Evolutionary conservation across 2,888 invertebrate genomes (phyloP).

Genomic region (Lasioglossum villosulum): DNA sequence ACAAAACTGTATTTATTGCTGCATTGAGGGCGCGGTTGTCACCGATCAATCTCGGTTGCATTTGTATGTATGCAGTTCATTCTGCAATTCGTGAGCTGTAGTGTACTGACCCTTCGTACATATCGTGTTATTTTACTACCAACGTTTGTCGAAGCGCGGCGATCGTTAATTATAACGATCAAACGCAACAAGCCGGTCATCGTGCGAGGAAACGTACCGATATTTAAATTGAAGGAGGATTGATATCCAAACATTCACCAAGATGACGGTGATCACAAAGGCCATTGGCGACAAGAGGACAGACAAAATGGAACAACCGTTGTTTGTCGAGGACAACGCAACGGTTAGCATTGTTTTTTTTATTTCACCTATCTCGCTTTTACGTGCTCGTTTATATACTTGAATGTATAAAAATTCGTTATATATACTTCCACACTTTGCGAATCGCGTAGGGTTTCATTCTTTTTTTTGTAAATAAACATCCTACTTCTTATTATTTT

Average conservation of each 20-base stretch:
- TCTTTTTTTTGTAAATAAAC: conserved; percentile 24
- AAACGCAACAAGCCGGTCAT: not conserved
- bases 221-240: conserved; percentile 17
- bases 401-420: not conserved
- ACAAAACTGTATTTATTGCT: conserved; percentile 31
- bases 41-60: conserved; percentile 68
- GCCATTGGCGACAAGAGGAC: conserved; percentile 90
- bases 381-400: not conserved
- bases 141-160: conserved; percentile 18
- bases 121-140: conserved; percentile 26
- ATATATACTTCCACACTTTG: not conserved
- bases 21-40: conserved; percentile 67
- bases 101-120: conserved; percentile 3
- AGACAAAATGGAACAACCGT: conserved; percentile 88
- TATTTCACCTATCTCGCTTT: not conserved
- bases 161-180: conserved; percentile 27
- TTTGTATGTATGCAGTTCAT: conserved; percentile 62
- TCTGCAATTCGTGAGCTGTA: conserved; percentile 32
- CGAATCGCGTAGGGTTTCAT: not conserved
- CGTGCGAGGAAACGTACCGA: not conserved
- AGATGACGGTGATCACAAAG: conserved; percentile 93
- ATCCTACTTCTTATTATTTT: not conserved
- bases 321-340: conserved; percentile 86
- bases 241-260: conserved; percentile 41
- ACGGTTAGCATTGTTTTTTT: conserved; percentile 76